phyloP scores from a whole-genome alignment of 2,113 vertebrate genomes.

The Archocentrus centrarchus region DNA sequence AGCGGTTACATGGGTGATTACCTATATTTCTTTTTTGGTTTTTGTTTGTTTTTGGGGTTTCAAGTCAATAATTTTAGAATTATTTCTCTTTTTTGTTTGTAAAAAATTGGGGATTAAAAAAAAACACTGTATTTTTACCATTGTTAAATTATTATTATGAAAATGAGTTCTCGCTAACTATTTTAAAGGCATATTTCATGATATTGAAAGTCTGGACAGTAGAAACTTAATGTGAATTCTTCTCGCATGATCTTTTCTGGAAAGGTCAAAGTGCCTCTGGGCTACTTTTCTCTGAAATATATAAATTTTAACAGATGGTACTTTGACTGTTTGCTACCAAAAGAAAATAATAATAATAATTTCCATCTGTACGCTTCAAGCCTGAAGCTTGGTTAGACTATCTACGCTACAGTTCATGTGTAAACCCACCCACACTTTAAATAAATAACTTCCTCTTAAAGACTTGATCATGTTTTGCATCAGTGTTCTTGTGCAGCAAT shows the following conservation, averaged over 20 bases:
- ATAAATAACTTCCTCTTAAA: background rate
- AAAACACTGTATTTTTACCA: no score
- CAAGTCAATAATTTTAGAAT: no score
- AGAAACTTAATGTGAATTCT: constrained; percentile 26
- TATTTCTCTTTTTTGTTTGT: no score
- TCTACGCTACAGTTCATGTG: background rate
- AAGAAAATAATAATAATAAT: background rate
- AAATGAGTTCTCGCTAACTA: no score
- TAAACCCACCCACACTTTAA: background rate
- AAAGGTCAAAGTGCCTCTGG: constrained; percentile 51
- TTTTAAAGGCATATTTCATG: background rate
- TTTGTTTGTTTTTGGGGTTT: background rate
- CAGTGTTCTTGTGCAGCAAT: background rate
- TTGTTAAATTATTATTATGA: no score
- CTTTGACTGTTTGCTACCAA: constrained; percentile 13
- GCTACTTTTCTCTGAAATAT: constrained; percentile 25
- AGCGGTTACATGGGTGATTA: background rate
- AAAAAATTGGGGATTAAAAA: no score
- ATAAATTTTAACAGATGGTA: constrained; percentile 32
- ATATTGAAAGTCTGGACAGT: background rate
- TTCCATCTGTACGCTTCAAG: background rate
- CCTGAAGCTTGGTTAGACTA: background rate
- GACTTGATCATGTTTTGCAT: background rate
- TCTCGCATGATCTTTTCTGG: background rate
- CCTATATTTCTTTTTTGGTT: background rate